Evolutionary conservation across 2,113 vertebrate genomes (phyloP).

Genomic region (Enhydra lutris): DNA sequence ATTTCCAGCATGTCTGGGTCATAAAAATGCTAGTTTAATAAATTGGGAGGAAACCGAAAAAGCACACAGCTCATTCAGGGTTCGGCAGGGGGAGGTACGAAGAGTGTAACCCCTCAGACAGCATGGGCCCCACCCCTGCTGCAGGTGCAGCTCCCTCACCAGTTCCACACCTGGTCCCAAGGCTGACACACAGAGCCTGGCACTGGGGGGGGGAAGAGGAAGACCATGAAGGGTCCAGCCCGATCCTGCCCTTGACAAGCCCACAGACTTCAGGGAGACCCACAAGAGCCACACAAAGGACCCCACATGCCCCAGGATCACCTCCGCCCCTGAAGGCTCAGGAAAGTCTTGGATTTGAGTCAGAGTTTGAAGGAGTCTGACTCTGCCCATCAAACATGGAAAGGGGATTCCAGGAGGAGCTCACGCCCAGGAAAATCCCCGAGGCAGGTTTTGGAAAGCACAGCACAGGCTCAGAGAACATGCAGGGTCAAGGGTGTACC

Average conservation of each 20-base stretch:
- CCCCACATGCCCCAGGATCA: neutral
- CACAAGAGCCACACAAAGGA: neutral
- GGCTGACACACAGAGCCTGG: neutral
- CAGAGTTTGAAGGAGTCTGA: neutral
- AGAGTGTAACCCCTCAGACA: neutral
- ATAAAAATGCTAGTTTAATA: slow-evolving; percentile 64
- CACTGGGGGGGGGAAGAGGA: fast-evolving
- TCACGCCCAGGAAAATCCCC: fast-evolving
- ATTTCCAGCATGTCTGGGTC: slow-evolving; percentile 66
- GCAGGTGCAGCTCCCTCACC: neutral
- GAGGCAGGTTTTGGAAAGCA: neutral
- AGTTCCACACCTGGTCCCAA: neutral
- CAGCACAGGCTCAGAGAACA: fast-evolving
- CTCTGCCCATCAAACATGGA: too few relatives aligned
- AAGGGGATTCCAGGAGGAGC: neutral
- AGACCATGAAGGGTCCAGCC: neutral
- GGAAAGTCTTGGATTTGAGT: neutral
- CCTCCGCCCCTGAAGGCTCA: neutral
- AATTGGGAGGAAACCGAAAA: neutral
- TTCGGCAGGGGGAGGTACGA: fast-evolving
- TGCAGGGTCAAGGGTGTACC: neutral
- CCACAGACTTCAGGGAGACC: neutral
- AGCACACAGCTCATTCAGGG: neutral
- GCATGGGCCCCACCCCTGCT: neutral
- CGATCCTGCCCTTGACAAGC: fast-evolving